Percentiles rank a stretch among this genome's conserved stretches.
Evolutionary conservation across 1,140 invertebrate species (phyloP).

Genomic region (Lepidostoma basale): DNA sequence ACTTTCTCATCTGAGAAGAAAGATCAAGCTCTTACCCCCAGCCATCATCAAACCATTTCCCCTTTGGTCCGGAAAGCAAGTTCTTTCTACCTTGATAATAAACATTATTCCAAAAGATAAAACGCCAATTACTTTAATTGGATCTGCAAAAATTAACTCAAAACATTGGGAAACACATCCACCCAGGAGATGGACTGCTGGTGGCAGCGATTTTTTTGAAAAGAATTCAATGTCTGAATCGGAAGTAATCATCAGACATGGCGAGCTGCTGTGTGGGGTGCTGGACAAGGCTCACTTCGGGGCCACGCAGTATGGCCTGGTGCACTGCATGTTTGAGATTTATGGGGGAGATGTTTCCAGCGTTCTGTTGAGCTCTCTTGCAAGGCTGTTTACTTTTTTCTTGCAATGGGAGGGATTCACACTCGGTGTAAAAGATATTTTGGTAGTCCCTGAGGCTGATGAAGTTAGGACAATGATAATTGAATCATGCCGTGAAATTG

Average conservation of each 20-base stretch:
- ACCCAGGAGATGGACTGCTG: constrained; percentile 65
- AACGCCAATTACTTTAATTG: constrained; percentile 75
- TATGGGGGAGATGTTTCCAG: constrained; percentile 89
- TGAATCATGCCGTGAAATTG: constrained; percentile 66
- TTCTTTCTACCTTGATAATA: constrained; percentile 85
- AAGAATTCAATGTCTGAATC: constrained; percentile 82
- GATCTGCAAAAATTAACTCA: constrained; percentile 82
- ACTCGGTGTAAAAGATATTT: constrained; percentile 93
- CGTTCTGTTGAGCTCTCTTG: constrained; percentile 84
- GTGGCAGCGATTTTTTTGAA: constrained; percentile 65
- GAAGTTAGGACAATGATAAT: constrained; percentile 75
- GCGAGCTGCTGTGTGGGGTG: constrained; percentile 91
- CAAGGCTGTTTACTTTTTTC: constrained; percentile 89
- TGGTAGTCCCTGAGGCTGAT: constrained; percentile 78
- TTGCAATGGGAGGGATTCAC: constrained; percentile 93
- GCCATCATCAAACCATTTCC: constrained; percentile 84
- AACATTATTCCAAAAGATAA: constrained; percentile 84
- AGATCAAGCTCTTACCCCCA: constrained; percentile 82
- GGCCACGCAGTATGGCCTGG: constrained; percentile 89
- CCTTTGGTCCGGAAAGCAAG: constrained; percentile 98
- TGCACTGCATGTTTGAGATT: constrained; percentile 92
- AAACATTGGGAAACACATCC: constrained; percentile 74
- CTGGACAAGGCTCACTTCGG: constrained; percentile 98
- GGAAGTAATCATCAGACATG: constrained; percentile 87
- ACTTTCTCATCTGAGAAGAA: constrained; percentile 68